Conservation (phyloP, 2,797 vertebrate species). For the Anguilla marmorata region DNA sequence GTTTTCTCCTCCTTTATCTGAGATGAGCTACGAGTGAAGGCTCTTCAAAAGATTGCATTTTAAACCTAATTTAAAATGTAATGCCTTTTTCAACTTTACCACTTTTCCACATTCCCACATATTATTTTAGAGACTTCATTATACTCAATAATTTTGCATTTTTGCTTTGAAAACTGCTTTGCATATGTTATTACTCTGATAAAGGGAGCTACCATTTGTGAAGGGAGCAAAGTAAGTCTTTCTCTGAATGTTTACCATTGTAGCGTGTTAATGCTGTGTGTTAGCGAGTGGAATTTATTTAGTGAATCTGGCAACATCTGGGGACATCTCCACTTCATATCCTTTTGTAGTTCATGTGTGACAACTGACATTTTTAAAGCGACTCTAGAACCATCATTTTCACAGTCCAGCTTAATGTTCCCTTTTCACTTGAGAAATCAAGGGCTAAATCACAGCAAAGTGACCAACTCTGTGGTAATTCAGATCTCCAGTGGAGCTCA, state of each 20-base stretch:
- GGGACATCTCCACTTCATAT: background rate
- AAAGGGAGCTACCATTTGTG: background rate
- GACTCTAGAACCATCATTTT: background rate
- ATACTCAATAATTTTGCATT: background rate
- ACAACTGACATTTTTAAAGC: background rate
- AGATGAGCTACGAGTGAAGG: background rate
- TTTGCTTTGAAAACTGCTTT: background rate
- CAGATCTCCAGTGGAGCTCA: background rate
- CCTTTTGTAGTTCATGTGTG: background rate
- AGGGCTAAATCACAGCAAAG: background rate
- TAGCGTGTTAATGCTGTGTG: background rate
- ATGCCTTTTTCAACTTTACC: background rate
- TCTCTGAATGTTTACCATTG: background rate
- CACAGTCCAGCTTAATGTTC: background rate
- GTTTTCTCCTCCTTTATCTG: background rate
- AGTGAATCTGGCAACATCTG: background rate
- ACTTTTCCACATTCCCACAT: background rate
- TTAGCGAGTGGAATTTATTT: background rate
- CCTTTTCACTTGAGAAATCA: background rate
- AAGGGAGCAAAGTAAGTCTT: background rate
- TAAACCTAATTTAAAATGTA: background rate
- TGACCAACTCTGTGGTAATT: background rate
- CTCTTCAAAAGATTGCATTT: background rate
- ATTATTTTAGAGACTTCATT: background rate
- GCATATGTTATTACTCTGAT: background rate